These are phyloP conservation scores for Adelges cooleyi DNA, from an alignment of 1,140 invertebrate species.

Conservation along the genomic window DNA sequence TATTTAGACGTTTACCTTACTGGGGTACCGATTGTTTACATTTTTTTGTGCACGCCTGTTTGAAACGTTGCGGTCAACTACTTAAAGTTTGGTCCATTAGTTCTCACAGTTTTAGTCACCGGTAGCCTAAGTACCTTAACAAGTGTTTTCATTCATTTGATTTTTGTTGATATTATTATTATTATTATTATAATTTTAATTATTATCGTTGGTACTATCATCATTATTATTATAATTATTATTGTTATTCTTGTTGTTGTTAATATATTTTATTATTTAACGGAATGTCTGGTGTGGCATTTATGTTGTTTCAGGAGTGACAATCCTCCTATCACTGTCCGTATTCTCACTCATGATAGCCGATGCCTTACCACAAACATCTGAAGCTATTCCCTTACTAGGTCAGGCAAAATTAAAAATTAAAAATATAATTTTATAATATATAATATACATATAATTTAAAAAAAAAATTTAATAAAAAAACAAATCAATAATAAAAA, in stretches of 20 bases:
- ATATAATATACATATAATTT: not conserved
- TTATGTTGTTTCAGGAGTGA: slow-evolving; percentile 48
- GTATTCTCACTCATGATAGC: slow-evolving; percentile 62
- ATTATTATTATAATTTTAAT: not conserved
- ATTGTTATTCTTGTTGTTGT: slow-evolving; percentile 10
- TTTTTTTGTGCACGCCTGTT: not conserved
- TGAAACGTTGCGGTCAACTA: not conserved
- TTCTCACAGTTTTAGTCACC: slow-evolving; percentile 8
- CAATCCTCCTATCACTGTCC: slow-evolving; percentile 60
- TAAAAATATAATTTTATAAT: slow-evolving; percentile 8
- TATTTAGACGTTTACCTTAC: too few relatives aligned
- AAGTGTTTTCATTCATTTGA: not conserved
- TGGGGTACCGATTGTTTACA: too few relatives aligned
- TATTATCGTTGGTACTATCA: not conserved
- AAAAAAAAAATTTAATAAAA: too few relatives aligned
- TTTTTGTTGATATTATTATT: not conserved
- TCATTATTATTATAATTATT: slow-evolving; percentile 4
- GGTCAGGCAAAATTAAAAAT: slow-evolving; percentile 41
- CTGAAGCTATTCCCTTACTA: slow-evolving; percentile 57
- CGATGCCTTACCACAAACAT: slow-evolving; percentile 55
- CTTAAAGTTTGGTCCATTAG: slow-evolving; percentile 1
- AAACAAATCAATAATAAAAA: too few relatives aligned
- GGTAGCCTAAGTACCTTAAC: not conserved
- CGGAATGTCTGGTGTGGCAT: slow-evolving; percentile 26
- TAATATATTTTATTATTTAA: slow-evolving; percentile 23